Base-by-base conservation (phyloP, 1,140 invertebrate genomes). In the Andricus grossulariae region DNA sequence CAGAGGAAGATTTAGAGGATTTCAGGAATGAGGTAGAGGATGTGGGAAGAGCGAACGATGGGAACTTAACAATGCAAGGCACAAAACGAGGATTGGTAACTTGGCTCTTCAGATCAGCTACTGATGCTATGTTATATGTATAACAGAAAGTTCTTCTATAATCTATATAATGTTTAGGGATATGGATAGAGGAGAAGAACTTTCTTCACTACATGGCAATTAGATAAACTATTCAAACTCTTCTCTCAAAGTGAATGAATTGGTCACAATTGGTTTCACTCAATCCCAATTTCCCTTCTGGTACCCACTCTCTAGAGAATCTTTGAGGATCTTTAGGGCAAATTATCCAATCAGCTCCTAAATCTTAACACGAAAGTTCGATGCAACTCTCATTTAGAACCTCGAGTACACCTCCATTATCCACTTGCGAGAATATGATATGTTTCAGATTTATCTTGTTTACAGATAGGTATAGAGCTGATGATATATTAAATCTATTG, bases 1-100 rank as follows among this genome's bases (percentile, higher is more conserved):
- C 52, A 54, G n/a, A 18, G 11, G n/a, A 54, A 54, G 52, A 54
- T 54, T 54, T 54, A 54, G 52, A 54, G 52, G 52, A 19, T 54
- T 54, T 54, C 52, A n/a, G 18, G 52, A 54, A 54, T n/a, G 11
- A 54, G n/a, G 18, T n/a, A n/a, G 52, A 54, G n/a, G 52, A 54
- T 54, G 52, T 54, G n/a, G 52, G 16, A 54, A 54, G 16, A n/a
- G 7, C 39, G 8, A 45, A 45, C 39, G 39, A 45, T 45, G 39
- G 39, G 39, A 45, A 45, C 39, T 45, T 45, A 45, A 11, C 8
- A 45, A 45, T 45, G 39, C 39, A 11, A 11, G 39, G 39, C 2
- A 10, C 39, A 39, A 39, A 45, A 45, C 8, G 6, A 11, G 39
- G 39, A 10, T 2, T 45, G 39, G 10, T 45, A 45, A 11, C 39